Evolutionary conservation across 2,888 invertebrate species (phyloP).

Genomic region (Philopedon plagiatum): DNA sequence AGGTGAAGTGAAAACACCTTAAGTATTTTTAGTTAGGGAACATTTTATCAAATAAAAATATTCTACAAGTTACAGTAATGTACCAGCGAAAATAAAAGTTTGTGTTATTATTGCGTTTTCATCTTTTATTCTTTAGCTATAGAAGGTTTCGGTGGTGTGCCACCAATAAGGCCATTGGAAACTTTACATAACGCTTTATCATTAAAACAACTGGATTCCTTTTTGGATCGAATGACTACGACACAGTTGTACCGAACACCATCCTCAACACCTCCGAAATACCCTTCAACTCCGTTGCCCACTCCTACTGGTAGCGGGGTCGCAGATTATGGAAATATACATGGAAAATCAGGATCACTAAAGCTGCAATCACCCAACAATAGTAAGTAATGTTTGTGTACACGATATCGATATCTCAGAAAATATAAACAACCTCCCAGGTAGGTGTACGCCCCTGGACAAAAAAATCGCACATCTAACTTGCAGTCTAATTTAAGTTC

Average conservation of each 20-base stretch:
- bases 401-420: too few relatives aligned
- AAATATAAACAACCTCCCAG: too few relatives aligned
- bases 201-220: conserved; percentile 89
- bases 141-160: conserved; percentile 92
- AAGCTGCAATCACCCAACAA: conserved; percentile 70
- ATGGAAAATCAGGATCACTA: conserved; percentile 61
- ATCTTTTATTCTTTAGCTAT: conserved; percentile 71
- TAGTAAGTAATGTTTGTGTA: conserved; percentile 67
- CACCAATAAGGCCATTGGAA: conserved; percentile 96
- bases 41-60: too few relatives aligned
- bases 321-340: conserved; percentile 57
- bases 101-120: neutral
- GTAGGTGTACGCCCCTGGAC: too few relatives aligned
- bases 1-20: too few relatives aligned
- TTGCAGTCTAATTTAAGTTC: too few relatives aligned
- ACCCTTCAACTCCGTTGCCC: conserved; percentile 72
- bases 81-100: neutral
- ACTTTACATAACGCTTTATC: conserved; percentile 98
- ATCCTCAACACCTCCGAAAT: conserved; percentile 79
- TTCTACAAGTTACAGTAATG: too few relatives aligned
- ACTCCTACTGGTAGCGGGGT: conserved; percentile 63
- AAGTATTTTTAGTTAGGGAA: too few relatives aligned
- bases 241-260: conserved; percentile 82
- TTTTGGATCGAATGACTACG: conserved; percentile 88
- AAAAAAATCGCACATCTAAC: too few relatives aligned